A percentile compares a stretch with the other conserved stretches of the same genome.
These are phyloP conservation scores for Scotopteryx bipunctaria DNA, from an alignment of 2,888 invertebrate species.

Conservation along the genomic window DNA sequence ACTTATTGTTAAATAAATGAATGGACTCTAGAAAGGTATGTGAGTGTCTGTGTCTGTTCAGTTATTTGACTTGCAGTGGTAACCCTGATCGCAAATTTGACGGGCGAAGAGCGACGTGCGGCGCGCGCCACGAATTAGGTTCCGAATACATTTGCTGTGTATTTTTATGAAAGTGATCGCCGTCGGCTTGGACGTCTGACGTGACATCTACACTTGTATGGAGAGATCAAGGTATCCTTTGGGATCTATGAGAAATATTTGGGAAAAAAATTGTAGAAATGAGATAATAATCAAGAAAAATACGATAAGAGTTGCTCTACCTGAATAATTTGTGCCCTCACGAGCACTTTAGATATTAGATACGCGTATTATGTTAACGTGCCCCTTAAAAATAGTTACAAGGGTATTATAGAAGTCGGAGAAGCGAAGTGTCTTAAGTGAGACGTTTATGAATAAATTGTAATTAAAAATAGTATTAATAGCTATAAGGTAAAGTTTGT, in stretches of 20 bases:
- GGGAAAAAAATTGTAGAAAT: slow-evolving; percentile 2
- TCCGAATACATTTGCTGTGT: slow-evolving; percentile 53
- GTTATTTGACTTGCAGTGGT: slow-evolving; percentile 38
- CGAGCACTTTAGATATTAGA: too few species aligned
- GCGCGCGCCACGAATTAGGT: slow-evolving; percentile 67
- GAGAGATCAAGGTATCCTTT: slow-evolving; percentile 23
- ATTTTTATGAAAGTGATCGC: slow-evolving; percentile 64
- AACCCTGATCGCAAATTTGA: slow-evolving; percentile 71
- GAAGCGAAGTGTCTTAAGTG: too few species aligned
- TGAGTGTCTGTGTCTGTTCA: too few species aligned
- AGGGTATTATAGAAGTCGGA: too few species aligned
- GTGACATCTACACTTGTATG: slow-evolving; percentile 29
- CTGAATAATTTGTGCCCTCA: too few species aligned
- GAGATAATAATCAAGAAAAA: neutral
- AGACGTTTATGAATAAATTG: too few species aligned
- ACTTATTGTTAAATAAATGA: too few species aligned
- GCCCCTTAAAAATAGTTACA: too few species aligned
- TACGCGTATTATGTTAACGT: too few species aligned
- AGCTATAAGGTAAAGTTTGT: too few species aligned
- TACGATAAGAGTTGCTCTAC: neutral
- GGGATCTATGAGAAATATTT: slow-evolving; percentile 12
- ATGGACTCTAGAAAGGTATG: too few species aligned
- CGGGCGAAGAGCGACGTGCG: slow-evolving; percentile 64
- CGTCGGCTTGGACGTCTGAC: slow-evolving; percentile 44
- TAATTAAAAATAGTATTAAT: too few species aligned